phyloP scores from a whole-genome alignment of 2,797 vertebrate genomes.

The Cephalopachus bancanus region DNA sequence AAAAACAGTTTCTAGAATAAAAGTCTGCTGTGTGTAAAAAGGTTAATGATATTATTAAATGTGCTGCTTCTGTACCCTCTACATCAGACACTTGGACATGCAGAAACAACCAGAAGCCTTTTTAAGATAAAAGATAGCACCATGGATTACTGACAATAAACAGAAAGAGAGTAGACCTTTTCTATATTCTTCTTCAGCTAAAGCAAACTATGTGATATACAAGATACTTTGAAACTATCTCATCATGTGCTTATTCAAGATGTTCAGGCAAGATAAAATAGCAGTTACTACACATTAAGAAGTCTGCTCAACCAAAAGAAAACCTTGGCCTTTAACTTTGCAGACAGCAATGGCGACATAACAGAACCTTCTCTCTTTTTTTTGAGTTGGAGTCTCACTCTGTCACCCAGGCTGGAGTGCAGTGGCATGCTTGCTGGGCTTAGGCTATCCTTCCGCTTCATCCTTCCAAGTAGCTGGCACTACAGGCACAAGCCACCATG shows the following conservation, averaged over 20 bases:
- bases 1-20: slow-evolving; percentile 41
- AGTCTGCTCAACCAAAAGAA: background rate
- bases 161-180: background rate
- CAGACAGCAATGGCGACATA: background rate
- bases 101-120: slow-evolving; percentile 20
- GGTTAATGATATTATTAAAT: slow-evolving; percentile 58
- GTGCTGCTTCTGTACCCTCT: background rate
- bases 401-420: too few species aligned
- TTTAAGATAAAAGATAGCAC: background rate
- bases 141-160: slow-evolving; percentile 13
- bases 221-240: background rate
- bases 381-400: too few species aligned
- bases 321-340: slow-evolving; percentile 4
- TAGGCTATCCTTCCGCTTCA: too few species aligned
- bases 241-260: background rate
- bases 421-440: too few species aligned
- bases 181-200: background rate
- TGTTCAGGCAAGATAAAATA: background rate
- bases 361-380: too few species aligned
- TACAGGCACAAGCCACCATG: too few species aligned
- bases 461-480: too few species aligned
- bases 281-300: background rate
- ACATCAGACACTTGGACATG: background rate
- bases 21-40: slow-evolving; percentile 37
- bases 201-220: background rate